Base-by-base conservation (phyloP, 2,113 vertebrate genomes). In the Halcyon malimbica region DNA sequence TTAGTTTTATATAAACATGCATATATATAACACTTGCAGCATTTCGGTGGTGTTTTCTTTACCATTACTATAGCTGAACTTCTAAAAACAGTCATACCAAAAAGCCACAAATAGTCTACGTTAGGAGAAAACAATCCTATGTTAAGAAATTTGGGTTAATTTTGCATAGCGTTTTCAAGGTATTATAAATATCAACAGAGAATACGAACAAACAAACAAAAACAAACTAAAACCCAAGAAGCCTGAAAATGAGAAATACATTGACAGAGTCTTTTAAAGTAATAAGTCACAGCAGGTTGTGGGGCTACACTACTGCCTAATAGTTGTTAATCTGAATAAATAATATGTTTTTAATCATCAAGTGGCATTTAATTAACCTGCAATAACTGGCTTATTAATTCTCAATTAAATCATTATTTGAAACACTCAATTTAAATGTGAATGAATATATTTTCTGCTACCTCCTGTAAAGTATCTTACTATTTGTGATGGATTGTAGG, bases 261-360 rank as follows among this genome's bases (percentile, higher is more conserved):
- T 95, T 89, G 73, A 78, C 75, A 94, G 65, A 93, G 19, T 69
- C 35, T 94, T 98, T 90, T 88, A 88, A 93, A 60, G 86, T 90
- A 97, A 42, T 95, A 95, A 96, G 78, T 83, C 68, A 78, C 94
- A 96, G 93, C 87, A 91, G 93, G 78, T 5, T 96, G 16, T 97
- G 83, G 95, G 97, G 81, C 92, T 67, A 87, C 41, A 48, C 63
- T 65, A 94, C 78, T 67, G 73, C 53, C 74, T 97, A 95, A 95
- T 96, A 97, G 83, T 76, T 95, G 60, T 96, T 98, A 97, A 98
- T 98, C 91, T 97, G 97, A 98, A 97, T 98, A 98, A 98, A 98
- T 95, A 96, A 96, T 98, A 98, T 96, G 87, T 65, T 98, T 97
- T 97, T 96, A 97, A 97, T 97, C 78, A 97, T 96, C 75, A 97